Conservation (phyloP, 1,140 invertebrate genomes). For the Scylla paramamosain region DNA sequence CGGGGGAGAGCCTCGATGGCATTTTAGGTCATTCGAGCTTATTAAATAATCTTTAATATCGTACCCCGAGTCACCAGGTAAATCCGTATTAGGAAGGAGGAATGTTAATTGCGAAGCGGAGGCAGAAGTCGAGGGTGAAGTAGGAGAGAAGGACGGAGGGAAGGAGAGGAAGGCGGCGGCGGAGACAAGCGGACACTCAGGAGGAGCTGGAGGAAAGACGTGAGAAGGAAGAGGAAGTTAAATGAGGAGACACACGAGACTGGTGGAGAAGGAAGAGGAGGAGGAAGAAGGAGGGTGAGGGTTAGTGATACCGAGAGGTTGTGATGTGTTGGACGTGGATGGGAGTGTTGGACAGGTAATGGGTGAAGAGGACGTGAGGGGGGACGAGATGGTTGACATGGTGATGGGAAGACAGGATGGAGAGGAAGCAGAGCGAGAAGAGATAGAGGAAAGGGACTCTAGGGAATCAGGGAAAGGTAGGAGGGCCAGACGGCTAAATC, state of each 20-base stretch:
- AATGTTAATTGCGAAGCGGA: neutral
- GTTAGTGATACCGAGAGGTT: too few species aligned
- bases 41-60: constrained; percentile 25
- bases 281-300: neutral
- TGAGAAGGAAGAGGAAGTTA: neutral
- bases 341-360: too few species aligned
- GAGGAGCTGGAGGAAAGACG: neutral
- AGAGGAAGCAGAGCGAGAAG: neutral
- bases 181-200: neutral
- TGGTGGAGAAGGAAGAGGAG: neutral
- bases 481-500: neutral
- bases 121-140: neutral
- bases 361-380: neutral
- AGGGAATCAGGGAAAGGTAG: neutral
- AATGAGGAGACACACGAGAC: neutral
- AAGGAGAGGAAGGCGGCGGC: neutral
- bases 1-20: neutral
- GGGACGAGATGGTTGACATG: neutral
- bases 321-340: too few species aligned
- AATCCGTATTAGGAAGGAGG: constrained; percentile 3
- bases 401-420: neutral
- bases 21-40: constrained; percentile 6
- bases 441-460: neutral
- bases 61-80: constrained; percentile 4
- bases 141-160: neutral